A percentile compares a stretch with the other conserved stretches of the same genome.
These are phyloP conservation scores for Hydrolagus affinis DNA, from an alignment of 2,113 vertebrate genomes.

Conservation along the genomic window DNA sequence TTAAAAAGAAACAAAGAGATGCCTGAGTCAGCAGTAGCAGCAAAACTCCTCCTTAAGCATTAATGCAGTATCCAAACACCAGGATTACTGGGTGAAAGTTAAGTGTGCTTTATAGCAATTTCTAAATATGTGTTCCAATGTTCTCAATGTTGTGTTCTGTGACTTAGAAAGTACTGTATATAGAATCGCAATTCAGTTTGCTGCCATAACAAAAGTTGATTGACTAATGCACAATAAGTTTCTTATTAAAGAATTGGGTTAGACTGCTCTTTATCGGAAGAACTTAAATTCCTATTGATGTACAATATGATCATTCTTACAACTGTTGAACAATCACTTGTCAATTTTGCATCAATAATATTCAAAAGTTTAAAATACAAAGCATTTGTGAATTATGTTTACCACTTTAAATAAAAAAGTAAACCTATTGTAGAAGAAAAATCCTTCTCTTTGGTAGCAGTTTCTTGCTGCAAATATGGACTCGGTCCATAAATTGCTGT, in stretches of 20 bases:
- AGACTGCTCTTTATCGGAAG: neutral
- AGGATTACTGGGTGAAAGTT: slow-evolving; percentile 29
- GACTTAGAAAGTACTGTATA: neutral
- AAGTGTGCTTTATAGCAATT: slow-evolving; percentile 4
- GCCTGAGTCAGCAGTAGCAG: slow-evolving; percentile 67
- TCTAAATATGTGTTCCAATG: neutral
- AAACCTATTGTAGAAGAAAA: neutral
- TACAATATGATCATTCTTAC: neutral
- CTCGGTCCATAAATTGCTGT: slow-evolving; percentile 16
- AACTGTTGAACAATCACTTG: neutral
- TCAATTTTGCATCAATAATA: neutral
- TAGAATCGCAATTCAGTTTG: neutral
- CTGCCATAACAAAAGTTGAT: neutral
- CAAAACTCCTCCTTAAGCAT: slow-evolving; percentile 62
- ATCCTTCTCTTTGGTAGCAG: neutral
- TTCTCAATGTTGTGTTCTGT: slow-evolving; percentile 2
- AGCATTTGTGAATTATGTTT: neutral
- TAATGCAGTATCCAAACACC: slow-evolving; percentile 42
- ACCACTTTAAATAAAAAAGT: neutral
- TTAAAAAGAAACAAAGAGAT: slow-evolving; percentile 68
- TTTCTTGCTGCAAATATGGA: neutral
- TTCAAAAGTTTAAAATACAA: neutral
- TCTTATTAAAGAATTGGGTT: neutral
- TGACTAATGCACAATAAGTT: neutral
- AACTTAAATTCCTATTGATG: neutral